Evolutionary conservation across 2,888 invertebrate genomes (phyloP), one percentile per base, ranked within the genome.

Genomic region (Drosophila imparisetae): DNA sequence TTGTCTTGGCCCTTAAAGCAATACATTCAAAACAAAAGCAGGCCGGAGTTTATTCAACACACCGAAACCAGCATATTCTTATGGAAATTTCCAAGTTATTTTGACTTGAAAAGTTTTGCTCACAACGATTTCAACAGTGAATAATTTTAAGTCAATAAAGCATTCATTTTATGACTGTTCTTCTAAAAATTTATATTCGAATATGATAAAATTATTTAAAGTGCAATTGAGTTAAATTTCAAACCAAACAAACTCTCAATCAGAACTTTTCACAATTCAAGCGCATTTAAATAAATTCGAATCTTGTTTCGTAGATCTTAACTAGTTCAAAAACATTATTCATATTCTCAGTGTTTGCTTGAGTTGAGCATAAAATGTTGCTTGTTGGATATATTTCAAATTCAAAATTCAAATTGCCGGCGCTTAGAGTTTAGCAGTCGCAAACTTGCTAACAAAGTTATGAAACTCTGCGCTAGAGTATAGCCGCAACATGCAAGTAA

Each of bases 401-500:
- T 7, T 21, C 21, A 8, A 38, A 38, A 29, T n/a, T 38, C 38
- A n/a, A 50, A 42, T 67, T 67, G 48, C 24, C 7, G 2, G 3
- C 36, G 40, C 36, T 21, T 13, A 27, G 40, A 48, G 55, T 36
- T 29, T 1, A 5, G 5, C 40, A 4, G 60, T 38, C 32, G 21
- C 54, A 54, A 63, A 68, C 13, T 52, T 42, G 13, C 2, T 2
- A n/a, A n/a, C n/a, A n/a, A 49, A 61, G 54, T 42, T 50, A 36
- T 30, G 27, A 38, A 54, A 59, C 78, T 63, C 48, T 34, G 3
- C 34, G 38, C 32, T 54, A 78, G 78, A 45, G 78, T 78, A 78
- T 63, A 58, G 55, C 54, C 67, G 67, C 80, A 78, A 71, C 75
- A 75, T 66, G 83, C 81, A 73, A 82, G 78, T 81, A 86, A 84